Conservation (phyloP, 2,113 vertebrate genomes). For the Promerops cafer region DNA sequence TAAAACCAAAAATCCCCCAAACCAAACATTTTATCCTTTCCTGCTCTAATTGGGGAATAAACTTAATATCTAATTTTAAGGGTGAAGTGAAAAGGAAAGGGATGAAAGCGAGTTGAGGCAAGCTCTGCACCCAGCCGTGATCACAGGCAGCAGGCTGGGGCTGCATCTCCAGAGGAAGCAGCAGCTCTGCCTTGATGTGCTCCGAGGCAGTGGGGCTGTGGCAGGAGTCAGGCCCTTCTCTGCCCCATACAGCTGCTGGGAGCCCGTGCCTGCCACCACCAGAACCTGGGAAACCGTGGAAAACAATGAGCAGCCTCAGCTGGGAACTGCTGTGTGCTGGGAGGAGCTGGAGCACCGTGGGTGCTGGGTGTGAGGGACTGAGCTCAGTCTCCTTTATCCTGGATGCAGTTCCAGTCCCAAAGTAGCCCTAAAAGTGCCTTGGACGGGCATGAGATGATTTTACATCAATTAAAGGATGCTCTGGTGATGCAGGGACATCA, state of each 20-base stretch:
- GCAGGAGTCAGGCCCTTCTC: neutral
- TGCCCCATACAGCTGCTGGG: neutral
- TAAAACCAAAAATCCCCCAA: neutral
- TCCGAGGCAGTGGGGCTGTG: rapidly evolving
- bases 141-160: neutral
- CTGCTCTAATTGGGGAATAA: slow-evolving; percentile 25
- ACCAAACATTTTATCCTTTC: slow-evolving; percentile 4
- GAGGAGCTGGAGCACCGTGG: neutral
- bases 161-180: neutral
- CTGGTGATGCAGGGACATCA: neutral
- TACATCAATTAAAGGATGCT: neutral
- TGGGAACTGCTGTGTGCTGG: rapidly evolving
- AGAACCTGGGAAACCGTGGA: neutral
- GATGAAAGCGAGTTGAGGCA: neutral
- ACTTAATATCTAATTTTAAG: slow-evolving; percentile 19
- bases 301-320: neutral
- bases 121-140: neutral
- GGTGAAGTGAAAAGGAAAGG: neutral
- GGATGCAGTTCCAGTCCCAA: neutral
- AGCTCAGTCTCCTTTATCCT: neutral
- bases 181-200: neutral
- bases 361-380: neutral
- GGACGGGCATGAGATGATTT: neutral
- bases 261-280: neutral
- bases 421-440: neutral